phyloP scores from a whole-genome alignment of 2,797 vertebrate species.

The Hafferia zeledoni region DNA sequence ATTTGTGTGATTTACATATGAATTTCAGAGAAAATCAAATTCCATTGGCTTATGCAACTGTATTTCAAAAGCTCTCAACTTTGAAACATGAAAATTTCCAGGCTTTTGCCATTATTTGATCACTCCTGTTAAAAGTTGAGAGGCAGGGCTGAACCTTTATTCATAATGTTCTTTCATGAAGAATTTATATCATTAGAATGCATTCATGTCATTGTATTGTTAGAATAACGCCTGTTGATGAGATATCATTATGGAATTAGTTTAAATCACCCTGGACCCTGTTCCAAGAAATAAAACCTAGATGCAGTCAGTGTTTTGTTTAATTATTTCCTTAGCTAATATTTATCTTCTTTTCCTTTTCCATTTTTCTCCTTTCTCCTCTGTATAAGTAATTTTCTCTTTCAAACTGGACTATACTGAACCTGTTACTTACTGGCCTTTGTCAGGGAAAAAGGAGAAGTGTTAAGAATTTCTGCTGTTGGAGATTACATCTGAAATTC shows the following conservation, averaged over 20 bases:
- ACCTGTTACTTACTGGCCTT: neutral
- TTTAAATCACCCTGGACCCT: neutral
- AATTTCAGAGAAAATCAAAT: neutral
- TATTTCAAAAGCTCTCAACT: neutral
- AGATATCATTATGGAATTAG: neutral
- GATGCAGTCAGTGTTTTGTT: neutral
- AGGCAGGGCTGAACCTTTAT: neutral
- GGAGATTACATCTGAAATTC: neutral
- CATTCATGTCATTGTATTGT: neutral
- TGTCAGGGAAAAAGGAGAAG: neutral
- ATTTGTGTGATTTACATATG: neutral
- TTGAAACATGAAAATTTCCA: neutral
- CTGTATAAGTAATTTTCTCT: neutral
- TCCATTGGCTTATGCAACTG: neutral
- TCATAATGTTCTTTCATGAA: neutral
- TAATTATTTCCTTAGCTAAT: neutral
- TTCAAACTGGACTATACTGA: neutral
- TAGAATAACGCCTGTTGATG: neutral
- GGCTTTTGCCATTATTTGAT: neutral
- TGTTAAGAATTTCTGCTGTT: neutral
- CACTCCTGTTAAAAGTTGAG: neutral
- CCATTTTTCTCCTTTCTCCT: neutral
- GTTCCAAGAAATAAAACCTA: neutral
- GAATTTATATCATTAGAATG: neutral
- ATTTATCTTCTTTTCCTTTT: neutral